Conservation (phyloP, 2,113 vertebrate genomes). For the Chitala chitala region DNA sequence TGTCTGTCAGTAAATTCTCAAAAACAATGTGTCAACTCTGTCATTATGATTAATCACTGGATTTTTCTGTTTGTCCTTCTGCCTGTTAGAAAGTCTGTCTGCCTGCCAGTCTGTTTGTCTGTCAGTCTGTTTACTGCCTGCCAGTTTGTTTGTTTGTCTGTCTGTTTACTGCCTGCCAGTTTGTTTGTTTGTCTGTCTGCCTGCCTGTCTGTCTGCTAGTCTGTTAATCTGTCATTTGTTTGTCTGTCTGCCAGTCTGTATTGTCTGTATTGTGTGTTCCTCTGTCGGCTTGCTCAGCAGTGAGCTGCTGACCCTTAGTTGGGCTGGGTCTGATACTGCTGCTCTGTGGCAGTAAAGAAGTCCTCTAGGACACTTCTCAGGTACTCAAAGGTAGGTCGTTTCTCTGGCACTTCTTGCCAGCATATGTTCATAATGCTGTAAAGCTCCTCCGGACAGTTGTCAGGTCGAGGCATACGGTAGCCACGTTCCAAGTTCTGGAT, state of each 20-base stretch:
- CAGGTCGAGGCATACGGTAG: conserved; percentile 87
- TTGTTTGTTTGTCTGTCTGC: neutral
- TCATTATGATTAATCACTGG: neutral
- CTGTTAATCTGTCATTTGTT: neutral
- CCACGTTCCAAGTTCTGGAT: conserved; percentile 84
- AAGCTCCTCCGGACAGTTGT: conserved; percentile 77
- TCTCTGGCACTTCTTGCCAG: conserved; percentile 82
- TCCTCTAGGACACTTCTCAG: conserved; percentile 85
- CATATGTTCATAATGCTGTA: conserved; percentile 80
- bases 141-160: neutral
- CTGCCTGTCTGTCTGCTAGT: neutral
- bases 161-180: neutral
- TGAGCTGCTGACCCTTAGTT: conserved; percentile 8
- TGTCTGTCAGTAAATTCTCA: too few relatives aligned
- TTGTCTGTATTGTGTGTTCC: neutral
- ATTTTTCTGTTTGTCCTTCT: neutral
- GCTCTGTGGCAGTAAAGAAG: conserved; percentile 90
- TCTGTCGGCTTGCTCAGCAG: neutral
- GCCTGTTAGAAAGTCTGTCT: neutral
- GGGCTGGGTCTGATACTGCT: conserved; percentile 85
- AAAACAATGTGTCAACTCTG: too few relatives aligned
- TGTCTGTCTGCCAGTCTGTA: conserved; percentile 7
- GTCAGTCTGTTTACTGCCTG: neutral
- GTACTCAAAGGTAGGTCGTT: conserved; percentile 90
- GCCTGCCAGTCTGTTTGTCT: neutral